A percentile compares a stretch with the other conserved stretches of the same genome.
These are phyloP conservation scores for Microdon myrmicae DNA, from an alignment of 2,888 invertebrate genomes.

Conservation along the genomic window DNA sequence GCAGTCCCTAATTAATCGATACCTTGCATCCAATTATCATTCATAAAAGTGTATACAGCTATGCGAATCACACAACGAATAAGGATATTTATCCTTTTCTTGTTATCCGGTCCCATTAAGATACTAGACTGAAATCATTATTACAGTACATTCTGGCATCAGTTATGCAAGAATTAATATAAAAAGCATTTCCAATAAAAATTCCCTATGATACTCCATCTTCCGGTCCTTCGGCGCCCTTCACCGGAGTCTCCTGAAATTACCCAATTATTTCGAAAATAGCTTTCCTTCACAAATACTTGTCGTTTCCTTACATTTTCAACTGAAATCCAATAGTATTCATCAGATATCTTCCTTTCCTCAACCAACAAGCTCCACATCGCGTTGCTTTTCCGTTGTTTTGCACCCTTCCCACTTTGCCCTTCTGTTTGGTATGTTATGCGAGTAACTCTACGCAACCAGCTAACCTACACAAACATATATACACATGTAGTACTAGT, in stretches of 20 bases:
- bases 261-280: constrained; percentile 45
- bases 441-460: constrained; percentile 19
- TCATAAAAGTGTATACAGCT: too few species aligned
- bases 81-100: too few species aligned
- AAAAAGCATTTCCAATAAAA: constrained; percentile 24
- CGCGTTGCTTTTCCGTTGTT: constrained; percentile 7
- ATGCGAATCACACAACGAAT: too few species aligned
- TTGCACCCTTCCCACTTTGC: background rate
- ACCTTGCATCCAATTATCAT: too few species aligned
- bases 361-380: too few species aligned
- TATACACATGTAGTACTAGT: constrained; percentile 9
- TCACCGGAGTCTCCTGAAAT: constrained; percentile 26
- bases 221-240: constrained; percentile 1
- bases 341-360: constrained; percentile 37
- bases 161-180: constrained; percentile 13
- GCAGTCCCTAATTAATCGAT: too few species aligned
- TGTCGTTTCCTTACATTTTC: constrained; percentile 13
- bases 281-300: constrained; percentile 27
- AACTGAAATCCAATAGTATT: constrained; percentile 39
- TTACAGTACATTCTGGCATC: too few species aligned
- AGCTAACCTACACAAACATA: constrained; percentile 7
- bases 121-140: too few species aligned
- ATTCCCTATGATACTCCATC: constrained; percentile 10
- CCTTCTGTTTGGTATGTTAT: constrained; percentile 5
- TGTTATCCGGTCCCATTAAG: too few species aligned